Base-by-base conservation (phyloP, 2,888 invertebrate species). In the Bedellia somnulentella region DNA sequence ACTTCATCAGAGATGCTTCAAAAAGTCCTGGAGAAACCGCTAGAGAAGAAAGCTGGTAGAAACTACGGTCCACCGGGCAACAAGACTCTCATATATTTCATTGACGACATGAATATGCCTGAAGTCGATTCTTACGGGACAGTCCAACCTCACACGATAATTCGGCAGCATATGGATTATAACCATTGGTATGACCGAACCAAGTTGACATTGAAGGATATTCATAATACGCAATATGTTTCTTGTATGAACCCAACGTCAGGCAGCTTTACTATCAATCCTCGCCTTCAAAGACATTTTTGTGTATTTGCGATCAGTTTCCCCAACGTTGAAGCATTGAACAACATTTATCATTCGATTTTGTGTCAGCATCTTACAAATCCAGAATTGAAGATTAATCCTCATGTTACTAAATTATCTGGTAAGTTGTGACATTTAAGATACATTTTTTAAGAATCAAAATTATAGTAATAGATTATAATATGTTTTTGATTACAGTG, bases 81-180 rank as follows among this genome's bases (percentile, higher is more conserved):
- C 47, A 94, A 95, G 63, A 90, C 89, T 0, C 75, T 97, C 24
- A 85, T 97, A 37, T 97, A 95, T 59, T 97, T 97, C 53, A 87
- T 97, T 35, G 97, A 97, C 52, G 97, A 97, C 49, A 88, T 97
- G 87, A 97, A 97, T 54, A 97, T 97, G 95, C 96, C 97, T 1
- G 94, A 94, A 79, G 92, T 91, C 12, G 80, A 80, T 40, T 39
- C 81, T 18, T 97, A 97, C 48, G 95, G 94, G 5, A 97, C 97
- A 0, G 96, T 96, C 0, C 95, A 95, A 55, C 96, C 97, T 0
- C 96, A 97, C 53, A 97, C 96, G 0, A 68, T 97, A 31, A 95
- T 97, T 41, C 80, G 96, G 2, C 97, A 97, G 53, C 95, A 96
- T 68, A 73, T 97, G 49, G 97, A 97, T 60, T 97, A 97, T 52